Conservation (phyloP, 2,797 vertebrate genomes). For the Coregonus suidteri region DNA sequence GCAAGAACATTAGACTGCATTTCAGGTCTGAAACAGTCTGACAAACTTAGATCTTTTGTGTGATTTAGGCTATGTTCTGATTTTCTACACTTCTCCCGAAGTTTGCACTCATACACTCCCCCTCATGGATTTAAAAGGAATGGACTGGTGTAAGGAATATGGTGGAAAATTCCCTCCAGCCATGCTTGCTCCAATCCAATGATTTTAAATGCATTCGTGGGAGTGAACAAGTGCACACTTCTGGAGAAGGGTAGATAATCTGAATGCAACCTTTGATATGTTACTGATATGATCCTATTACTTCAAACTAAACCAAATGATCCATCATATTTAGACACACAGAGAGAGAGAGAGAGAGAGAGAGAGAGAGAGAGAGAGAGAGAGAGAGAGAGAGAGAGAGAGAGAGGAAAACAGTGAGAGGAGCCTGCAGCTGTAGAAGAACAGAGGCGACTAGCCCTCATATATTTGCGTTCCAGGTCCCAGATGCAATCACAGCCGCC, state of each 20-base stretch:
- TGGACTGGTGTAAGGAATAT: background rate
- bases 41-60: background rate
- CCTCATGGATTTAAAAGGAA: background rate
- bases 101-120: background rate
- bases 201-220: background rate
- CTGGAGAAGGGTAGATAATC: background rate
- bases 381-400: background rate
- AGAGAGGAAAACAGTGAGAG: background rate
- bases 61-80: background rate
- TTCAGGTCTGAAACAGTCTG: background rate
- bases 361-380: background rate
- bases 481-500: slow-evolving; percentile 27
- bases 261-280: background rate
- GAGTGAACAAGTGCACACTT: background rate
- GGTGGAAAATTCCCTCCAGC: background rate
- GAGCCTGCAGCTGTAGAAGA: background rate
- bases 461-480: slow-evolving; percentile 30
- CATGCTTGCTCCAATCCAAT: background rate
- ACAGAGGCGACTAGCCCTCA: background rate
- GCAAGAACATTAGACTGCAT: background rate
- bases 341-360: background rate
- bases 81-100: background rate
- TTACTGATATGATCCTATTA: background rate
- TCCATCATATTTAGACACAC: background rate
- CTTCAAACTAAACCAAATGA: background rate